Evolutionary conservation across 1,140 invertebrate genomes (phyloP).

Genomic region (Drosophila insularis): DNA sequence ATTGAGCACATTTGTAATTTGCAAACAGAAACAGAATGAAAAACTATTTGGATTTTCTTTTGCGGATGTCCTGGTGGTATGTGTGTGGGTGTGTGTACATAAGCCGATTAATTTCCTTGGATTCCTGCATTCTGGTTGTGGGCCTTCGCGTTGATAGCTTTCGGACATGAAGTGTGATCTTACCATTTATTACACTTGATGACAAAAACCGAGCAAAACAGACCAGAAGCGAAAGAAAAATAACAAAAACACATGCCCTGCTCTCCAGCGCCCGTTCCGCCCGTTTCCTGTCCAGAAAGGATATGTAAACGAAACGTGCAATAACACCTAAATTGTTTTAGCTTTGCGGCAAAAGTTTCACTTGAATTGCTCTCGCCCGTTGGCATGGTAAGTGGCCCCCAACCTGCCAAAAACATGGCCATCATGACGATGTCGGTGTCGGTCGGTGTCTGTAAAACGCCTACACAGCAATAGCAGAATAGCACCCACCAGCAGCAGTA

Average conservation of each 20-base stretch:
- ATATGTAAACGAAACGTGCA: constrained; percentile 55
- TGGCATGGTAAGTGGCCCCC: constrained; percentile 5
- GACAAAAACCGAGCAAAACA: constrained; percentile 37
- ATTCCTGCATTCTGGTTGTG: constrained; percentile 24
- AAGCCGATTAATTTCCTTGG: constrained; percentile 53
- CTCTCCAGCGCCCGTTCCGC: background rate
- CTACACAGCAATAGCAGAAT: constrained; percentile 18
- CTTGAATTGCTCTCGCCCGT: constrained; percentile 30
- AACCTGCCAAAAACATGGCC: background rate
- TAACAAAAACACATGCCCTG: constrained; percentile 7
- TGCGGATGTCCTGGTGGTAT: constrained; percentile 4
- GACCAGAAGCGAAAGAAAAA: constrained; percentile 5
- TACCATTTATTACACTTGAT: constrained; percentile 48
- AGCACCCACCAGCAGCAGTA: background rate
- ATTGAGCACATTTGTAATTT: constrained; percentile 25
- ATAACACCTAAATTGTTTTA: constrained; percentile 59
- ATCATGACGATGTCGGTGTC: no score
- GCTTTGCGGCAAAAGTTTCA: constrained; percentile 24
- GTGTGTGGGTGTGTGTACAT: constrained; percentile 22
- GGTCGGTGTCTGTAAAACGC: constrained; percentile 3
- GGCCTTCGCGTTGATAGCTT: constrained; percentile 7
- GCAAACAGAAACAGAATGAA: constrained; percentile 28
- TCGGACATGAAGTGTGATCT: constrained; percentile 39
- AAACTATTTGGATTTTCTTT: constrained; percentile 50
- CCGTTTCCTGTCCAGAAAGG: constrained; percentile 17